phyloP scores from a whole-genome alignment of 2,888 invertebrate species.

The Mamestra brassicae region DNA sequence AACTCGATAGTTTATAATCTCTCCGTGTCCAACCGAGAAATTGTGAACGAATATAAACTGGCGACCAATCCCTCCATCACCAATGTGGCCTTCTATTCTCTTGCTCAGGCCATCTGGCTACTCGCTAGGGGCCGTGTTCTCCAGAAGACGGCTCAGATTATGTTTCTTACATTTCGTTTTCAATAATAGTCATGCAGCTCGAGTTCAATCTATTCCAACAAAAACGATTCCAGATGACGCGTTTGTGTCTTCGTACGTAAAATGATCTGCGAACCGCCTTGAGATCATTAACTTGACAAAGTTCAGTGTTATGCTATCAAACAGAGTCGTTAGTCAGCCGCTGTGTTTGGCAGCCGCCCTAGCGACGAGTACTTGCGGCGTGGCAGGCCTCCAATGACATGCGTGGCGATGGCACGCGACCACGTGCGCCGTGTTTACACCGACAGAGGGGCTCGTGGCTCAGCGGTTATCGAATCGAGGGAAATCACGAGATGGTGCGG shows the following conservation, averaged over 20 bases:
- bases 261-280: conserved; percentile 9
- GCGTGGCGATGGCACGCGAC: neutral
- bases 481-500: neutral
- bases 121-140: neutral
- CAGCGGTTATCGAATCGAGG: neutral
- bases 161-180: no score
- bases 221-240: neutral
- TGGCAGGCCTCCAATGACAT: conserved; percentile 43
- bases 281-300: conserved; percentile 18
- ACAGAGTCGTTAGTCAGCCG: conserved; percentile 9
- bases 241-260: no score
- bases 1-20: no score
- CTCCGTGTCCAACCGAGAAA: neutral
- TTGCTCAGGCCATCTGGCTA: neutral
- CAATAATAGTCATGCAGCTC: neutral
- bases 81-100: neutral
- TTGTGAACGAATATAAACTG: neutral
- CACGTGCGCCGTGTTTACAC: conserved; percentile 39
- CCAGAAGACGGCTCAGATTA: neutral
- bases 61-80: no score
- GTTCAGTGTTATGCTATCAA: conserved; percentile 26
- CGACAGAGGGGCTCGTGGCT: neutral
- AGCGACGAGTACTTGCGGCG: conserved; percentile 14
- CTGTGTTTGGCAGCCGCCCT: conserved; percentile 27
- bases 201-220: neutral